A percentile compares a stretch with the other conserved stretches of the same genome.
Evolutionary conservation across 2,113 vertebrate species (phyloP).

Genomic region (Manacus vitellinus): DNA sequence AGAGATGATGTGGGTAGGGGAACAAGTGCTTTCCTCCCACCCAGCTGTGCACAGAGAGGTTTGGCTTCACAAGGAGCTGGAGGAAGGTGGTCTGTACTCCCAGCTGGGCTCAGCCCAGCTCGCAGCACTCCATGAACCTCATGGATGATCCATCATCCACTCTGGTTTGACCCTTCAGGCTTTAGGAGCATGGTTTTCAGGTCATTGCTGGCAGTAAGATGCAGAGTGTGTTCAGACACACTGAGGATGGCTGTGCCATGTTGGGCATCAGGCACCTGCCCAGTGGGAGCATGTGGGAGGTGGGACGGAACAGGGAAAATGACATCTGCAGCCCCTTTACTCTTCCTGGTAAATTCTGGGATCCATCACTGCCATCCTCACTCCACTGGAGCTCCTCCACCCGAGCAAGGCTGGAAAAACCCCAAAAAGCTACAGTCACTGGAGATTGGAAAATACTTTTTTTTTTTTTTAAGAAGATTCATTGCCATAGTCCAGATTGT

Average conservation of each 20-base stretch:
- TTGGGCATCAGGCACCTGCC: not conserved
- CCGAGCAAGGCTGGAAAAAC: not conserved
- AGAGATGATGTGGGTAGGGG: accelerated
- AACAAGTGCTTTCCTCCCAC: accelerated
- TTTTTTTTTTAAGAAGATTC: not conserved
- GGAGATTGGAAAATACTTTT: accelerated
- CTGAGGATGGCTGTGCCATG: accelerated
- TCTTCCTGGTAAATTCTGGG: not conserved
- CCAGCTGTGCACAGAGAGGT: not conserved
- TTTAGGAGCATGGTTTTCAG: not conserved
- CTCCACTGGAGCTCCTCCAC: not conserved
- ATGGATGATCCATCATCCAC: not conserved
- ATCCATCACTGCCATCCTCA: not conserved
- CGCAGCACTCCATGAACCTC: accelerated
- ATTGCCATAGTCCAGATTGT: not conserved
- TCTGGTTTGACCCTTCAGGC: not conserved
- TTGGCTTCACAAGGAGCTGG: not conserved
- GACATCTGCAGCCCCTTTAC: not conserved
- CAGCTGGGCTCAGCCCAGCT: not conserved
- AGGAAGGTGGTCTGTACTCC: not conserved
- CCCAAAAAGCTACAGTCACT: not conserved
- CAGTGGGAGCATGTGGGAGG: not conserved
- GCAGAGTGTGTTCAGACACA: accelerated
- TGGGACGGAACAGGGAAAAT: no score
- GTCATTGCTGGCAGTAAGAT: not conserved